A percentile compares a stretch with the other conserved stretches of the same genome.
Evolutionary conservation across 2,113 vertebrate genomes (phyloP).

Genomic region (Actinemys pallida): DNA sequence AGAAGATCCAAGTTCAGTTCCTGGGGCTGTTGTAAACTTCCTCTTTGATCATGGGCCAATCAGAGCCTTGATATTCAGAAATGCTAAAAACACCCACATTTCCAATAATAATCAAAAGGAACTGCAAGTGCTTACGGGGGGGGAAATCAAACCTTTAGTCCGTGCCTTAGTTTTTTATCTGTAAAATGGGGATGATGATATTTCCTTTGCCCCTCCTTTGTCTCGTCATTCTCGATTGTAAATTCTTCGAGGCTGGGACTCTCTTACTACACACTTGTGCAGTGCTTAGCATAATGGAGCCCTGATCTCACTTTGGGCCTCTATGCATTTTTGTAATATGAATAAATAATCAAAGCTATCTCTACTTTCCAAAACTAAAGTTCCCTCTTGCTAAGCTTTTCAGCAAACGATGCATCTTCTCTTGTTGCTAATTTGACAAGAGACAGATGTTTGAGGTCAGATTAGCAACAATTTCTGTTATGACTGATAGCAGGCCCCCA

Average conservation of each 20-base stretch:
- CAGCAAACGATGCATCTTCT: neutral
- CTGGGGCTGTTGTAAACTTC: neutral
- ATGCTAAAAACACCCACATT: neutral
- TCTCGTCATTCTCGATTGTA: neutral
- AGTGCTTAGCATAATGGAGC: neutral
- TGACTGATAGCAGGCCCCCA: neutral
- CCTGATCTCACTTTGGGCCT: neutral
- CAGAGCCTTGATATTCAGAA: neutral
- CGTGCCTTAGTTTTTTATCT: neutral
- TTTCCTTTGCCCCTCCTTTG: neutral
- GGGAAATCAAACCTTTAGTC: neutral
- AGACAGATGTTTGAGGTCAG: neutral
- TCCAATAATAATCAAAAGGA: neutral
- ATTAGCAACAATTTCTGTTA: neutral
- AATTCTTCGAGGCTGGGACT: neutral
- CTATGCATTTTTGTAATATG: neutral
- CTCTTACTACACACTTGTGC: neutral
- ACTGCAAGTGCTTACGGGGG: neutral
- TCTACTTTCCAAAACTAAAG: neutral
- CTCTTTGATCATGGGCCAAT: neutral
- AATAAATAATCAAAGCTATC: neutral
- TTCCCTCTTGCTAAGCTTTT: neutral
- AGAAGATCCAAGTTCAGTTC: neutral
- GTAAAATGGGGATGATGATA: neutral
- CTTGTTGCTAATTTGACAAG: neutral